Conservation (phyloP, 2,113 vertebrate species). For the Gracilinanus agilis region DNA sequence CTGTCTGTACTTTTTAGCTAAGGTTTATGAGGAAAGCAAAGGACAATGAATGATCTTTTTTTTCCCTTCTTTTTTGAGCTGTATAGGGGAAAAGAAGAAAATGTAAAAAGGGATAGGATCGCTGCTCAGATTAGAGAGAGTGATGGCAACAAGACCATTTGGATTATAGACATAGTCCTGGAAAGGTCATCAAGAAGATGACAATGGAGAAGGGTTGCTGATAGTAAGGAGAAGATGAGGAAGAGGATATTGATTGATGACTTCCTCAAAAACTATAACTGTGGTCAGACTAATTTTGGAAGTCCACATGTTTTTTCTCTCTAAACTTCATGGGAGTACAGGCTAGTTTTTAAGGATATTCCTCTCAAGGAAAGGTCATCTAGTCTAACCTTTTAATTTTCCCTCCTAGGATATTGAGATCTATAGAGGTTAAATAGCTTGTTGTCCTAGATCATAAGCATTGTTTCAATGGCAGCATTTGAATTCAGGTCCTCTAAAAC, state of each 20-base stretch:
- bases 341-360: too few relatives aligned
- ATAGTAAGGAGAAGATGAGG: too few relatives aligned
- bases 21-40: neutral
- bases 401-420: neutral
- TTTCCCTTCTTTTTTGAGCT: neutral
- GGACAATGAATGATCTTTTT: neutral
- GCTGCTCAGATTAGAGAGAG: neutral
- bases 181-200: too few relatives aligned
- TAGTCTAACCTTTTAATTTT: neutral
- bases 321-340: too few relatives aligned
- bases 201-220: too few relatives aligned
- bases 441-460: neutral
- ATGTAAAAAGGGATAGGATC: neutral
- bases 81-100: neutral
- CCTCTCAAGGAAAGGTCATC: neutral
- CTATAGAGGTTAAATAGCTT: neutral
- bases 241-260: too few relatives aligned
- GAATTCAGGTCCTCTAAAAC: neutral
- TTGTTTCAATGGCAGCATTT: neutral
- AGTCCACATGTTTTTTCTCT: too few relatives aligned
- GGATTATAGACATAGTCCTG: neutral
- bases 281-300: too few relatives aligned
- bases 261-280: too few relatives aligned
- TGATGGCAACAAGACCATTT: neutral
- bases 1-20: neutral